Evolutionary conservation across 2,888 invertebrate genomes (phyloP).

Genomic region (Hartigia nigra): DNA sequence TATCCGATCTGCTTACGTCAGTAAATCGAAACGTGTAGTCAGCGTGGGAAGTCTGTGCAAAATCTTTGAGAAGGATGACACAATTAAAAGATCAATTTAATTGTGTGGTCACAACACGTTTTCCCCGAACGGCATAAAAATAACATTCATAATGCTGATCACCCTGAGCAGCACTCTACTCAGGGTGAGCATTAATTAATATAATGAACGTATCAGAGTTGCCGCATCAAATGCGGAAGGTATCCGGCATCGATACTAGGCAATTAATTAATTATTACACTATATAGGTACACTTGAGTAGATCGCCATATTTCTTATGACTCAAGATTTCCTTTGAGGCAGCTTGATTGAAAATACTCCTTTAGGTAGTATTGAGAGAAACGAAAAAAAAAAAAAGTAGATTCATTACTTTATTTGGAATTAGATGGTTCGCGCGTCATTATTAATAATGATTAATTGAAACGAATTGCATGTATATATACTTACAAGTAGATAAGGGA

Average conservation of each 20-base stretch:
- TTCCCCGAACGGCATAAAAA: not conserved
- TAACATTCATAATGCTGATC: not conserved
- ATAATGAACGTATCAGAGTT: not conserved
- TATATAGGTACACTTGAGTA: not conserved
- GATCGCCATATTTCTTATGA: not conserved
- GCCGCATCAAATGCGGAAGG: not conserved
- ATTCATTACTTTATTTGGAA: not conserved
- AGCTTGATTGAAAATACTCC: not conserved
- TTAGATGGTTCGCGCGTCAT: not conserved
- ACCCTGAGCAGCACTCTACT: not conserved
- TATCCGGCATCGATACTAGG: not conserved
- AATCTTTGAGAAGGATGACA: not conserved
- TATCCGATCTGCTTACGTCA: not conserved
- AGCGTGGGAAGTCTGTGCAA: not conserved
- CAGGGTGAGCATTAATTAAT: not conserved
- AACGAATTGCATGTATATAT: not conserved
- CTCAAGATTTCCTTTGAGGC: not conserved
- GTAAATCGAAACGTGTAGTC: not conserved
- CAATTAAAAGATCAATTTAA: not conserved
- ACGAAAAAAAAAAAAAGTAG: not conserved
- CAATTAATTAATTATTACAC: not conserved
- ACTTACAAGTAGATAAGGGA: not conserved
- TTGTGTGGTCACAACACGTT: not conserved
- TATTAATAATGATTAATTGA: not conserved
- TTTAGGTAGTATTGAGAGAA: not conserved